Evolutionary conservation across 30 jellyfish, hydroid and myxozoan genomes (phyloP), one percentile per base, ranked within the genome.

Genomic region (Hydractinia echinata): DNA sequence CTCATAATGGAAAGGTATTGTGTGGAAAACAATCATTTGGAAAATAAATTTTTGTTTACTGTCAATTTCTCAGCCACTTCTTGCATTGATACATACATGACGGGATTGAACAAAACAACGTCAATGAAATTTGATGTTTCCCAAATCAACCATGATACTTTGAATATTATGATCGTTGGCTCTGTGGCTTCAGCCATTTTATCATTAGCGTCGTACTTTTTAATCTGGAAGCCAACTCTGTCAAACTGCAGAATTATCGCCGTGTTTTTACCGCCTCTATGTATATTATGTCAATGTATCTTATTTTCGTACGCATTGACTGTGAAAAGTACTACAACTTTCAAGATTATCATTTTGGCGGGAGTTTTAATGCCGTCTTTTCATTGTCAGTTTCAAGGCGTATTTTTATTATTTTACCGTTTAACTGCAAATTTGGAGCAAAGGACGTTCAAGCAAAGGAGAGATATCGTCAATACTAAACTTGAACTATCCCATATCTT

Each of bases 351-450:
- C 13, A 80, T 61, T 64, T 11, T 61, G 9, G 66, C 87, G 0
- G 85, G 51, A 16, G 61, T 80, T 14, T 56, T 44, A 5, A 5
- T 80, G 4, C 87, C 87, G 11, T 64, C 81, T 15, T 10, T 80
- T 19, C 87, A 80, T 61, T 61, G 87, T 52, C 64, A 80, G 70
- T 80, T 80, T 48, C 87, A 80, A 51, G 87, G 87, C 9, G 66
- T 80, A 19, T 62, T 62, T 56, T 64, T 80, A 55, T 61, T 80
- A 20, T 61, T 52, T 62, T 80, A 61, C 66, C 61, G 81, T 30
- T 51, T 80, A 7, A 80, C 83, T 15, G 85, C 20, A 15, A 51
- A 53, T 50, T 49, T 48, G 39, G 83, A 62, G 9, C 21, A 61
- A 30, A 66, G 49, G 11, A 80, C 14, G 11, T 53, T 52, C 67